These are phyloP conservation scores for Macrostomum cliftonense DNA, from an alignment of 2,888 invertebrate genomes.

Conservation along the genomic window DNA sequence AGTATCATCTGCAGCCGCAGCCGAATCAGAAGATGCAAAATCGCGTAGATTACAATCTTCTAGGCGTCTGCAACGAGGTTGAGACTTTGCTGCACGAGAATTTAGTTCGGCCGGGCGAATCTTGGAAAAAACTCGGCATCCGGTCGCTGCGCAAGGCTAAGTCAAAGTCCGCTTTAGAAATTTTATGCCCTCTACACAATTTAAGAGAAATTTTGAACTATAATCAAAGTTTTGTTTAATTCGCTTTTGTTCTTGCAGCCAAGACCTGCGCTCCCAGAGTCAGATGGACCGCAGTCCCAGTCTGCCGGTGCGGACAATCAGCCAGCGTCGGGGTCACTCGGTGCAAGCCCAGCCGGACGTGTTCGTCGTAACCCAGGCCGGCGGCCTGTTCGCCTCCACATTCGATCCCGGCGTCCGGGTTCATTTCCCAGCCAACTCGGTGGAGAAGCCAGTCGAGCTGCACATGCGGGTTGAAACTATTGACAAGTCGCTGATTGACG, in stretches of 20 bases:
- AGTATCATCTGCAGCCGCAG: too few species aligned
- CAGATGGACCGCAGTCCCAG: neutral
- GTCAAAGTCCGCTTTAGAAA: too few species aligned
- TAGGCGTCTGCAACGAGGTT: conserved; percentile 26
- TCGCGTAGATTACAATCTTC: conserved; percentile 17
- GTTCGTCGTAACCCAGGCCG: conserved; percentile 23
- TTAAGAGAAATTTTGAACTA: too few species aligned
- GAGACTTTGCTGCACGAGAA: conserved; percentile 25
- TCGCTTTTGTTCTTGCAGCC: neutral
- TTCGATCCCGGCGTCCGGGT: conserved; percentile 21
- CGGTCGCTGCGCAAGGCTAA: too few species aligned
- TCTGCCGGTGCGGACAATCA: neutral
- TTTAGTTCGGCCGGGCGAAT: conserved; percentile 15
- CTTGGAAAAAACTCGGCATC: too few species aligned
- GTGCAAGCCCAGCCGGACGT: conserved; percentile 10
- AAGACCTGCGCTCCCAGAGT: neutral
- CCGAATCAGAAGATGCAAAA: too few species aligned
- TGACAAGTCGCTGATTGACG: neutral
- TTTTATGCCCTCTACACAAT: too few species aligned
- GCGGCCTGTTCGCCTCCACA: conserved; percentile 24
- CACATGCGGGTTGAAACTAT: conserved; percentile 22
- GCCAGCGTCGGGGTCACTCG: conserved; percentile 4
- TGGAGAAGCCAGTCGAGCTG: conserved; percentile 17
- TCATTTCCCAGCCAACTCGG: conserved; percentile 22
- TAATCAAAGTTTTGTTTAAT: too few species aligned